A percentile compares a stretch with the other conserved stretches of the same genome.
These are phyloP conservation scores for Tribolium castaneum DNA, from an alignment of 1,140 invertebrate genomes.

Conservation along the genomic window DNA sequence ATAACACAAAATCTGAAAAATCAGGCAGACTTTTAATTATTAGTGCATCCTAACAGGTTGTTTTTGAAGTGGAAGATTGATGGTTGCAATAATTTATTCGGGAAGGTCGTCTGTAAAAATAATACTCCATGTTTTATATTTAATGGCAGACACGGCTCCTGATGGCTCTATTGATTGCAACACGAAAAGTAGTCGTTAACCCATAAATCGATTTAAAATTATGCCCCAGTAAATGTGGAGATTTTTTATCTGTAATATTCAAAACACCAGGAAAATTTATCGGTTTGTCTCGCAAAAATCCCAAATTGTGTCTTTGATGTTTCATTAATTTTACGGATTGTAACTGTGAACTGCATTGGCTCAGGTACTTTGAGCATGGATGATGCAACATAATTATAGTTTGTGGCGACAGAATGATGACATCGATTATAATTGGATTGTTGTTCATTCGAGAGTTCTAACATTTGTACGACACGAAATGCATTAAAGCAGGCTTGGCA, in stretches of 20 bases:
- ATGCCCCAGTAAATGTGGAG: background rate
- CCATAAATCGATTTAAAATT: slow-evolving; percentile 12
- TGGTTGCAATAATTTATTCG: background rate
- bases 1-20: no score
- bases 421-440: background rate
- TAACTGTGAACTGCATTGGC: background rate
- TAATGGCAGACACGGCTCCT: background rate
- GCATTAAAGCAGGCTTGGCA: background rate
- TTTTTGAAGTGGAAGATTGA: background rate
- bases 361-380: background rate
- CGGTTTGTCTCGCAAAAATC: background rate
- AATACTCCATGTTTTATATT: background rate
- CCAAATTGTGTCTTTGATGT: background rate
- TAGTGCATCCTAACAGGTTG: background rate
- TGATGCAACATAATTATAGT: background rate
- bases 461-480: background rate
- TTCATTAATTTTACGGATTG: background rate
- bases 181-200: slow-evolving; percentile 15
- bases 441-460: background rate
- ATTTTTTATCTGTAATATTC: background rate
- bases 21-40: no score
- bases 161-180: slow-evolving; percentile 11
- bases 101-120: background rate
- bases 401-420: background rate
- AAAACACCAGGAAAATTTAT: no score